phyloP scores from a whole-genome alignment of 2,797 vertebrate genomes.

The Holocentrus rufus region DNA sequence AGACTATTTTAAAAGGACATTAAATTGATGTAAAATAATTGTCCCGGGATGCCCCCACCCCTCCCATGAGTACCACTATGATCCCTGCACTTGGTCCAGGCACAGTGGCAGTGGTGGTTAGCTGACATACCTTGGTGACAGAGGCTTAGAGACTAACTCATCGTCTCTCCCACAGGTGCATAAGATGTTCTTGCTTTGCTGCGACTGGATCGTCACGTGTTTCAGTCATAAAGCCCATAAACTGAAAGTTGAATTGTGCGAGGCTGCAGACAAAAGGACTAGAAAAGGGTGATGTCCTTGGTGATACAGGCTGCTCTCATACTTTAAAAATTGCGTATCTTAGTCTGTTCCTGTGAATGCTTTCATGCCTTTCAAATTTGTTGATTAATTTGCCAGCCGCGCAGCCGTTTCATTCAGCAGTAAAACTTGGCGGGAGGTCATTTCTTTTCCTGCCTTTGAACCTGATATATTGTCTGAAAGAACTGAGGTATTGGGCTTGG shows the following conservation, averaged over 20 bases:
- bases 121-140: not conserved
- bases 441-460: slow-evolving; percentile 2
- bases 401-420: not conserved
- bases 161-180: not conserved
- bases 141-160: too few species aligned
- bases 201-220: not conserved
- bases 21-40: too few species aligned
- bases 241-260: too few species aligned
- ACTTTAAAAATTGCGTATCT: not conserved
- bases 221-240: not conserved
- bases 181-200: not conserved
- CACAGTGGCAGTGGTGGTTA: not conserved
- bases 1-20: too few species aligned
- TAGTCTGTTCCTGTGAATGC: not conserved
- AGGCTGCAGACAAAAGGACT: too few species aligned
- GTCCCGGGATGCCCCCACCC: not conserved
- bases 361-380: too few species aligned
- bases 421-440: not conserved
- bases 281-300: too few species aligned
- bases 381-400: not conserved
- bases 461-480: not conserved
- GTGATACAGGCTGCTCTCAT: not conserved
- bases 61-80: not conserved
- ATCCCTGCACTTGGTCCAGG: not conserved
- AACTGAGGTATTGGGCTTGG: slow-evolving; percentile 22